Base-by-base conservation (phyloP, 1,140 invertebrate species). In the Camponotus pennsylvanicus region DNA sequence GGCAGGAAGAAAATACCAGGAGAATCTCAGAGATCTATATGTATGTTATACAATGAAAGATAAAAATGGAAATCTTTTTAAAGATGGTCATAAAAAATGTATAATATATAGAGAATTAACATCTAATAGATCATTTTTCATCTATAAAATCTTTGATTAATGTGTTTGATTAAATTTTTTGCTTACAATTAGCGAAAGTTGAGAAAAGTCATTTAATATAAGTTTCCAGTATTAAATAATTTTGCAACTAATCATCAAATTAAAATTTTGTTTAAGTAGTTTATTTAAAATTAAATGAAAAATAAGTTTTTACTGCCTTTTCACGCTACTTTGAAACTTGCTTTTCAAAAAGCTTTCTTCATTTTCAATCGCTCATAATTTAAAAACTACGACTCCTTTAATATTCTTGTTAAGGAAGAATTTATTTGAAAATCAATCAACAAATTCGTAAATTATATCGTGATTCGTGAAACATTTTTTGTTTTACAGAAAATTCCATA, bases 221-320 rank as follows among this genome's bases (percentile, higher is more conserved):
- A 76, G 37, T 76, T 76, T 76, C 40, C 55, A 76, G 59, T 37
- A 61, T 61, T 61, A 76, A 76, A 76, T 76, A 61, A 76, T 55
- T 76, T 76, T 76, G 73, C 42, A 76, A 76, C 21, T 76, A 76
- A 76, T 76, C 55, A 37, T 76, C 27, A 76, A 76, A 76, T 61
- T 61, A 76, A 37, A 76, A 76, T 40, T 61, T 76, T 42, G 73
- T 76, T 76, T 40, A 76, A 76, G 73, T 40, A 76, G 37, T 75
- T 75, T 76, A 61, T n/a, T 8, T 27, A 21, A 34, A 76, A 76
- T 76, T 66, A 79, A 79, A 79, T 70, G 63, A 79, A 37, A 27
- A 70, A 55, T 66, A 79, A 79, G 64, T 42, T 52, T 79, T 49
- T 49, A 79, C 55, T 76, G 32, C 15, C 55, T 61, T 76, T 76